phyloP scores from a whole-genome alignment of 1,140 invertebrate genomes.

The Rhopalosiphum maidis region DNA sequence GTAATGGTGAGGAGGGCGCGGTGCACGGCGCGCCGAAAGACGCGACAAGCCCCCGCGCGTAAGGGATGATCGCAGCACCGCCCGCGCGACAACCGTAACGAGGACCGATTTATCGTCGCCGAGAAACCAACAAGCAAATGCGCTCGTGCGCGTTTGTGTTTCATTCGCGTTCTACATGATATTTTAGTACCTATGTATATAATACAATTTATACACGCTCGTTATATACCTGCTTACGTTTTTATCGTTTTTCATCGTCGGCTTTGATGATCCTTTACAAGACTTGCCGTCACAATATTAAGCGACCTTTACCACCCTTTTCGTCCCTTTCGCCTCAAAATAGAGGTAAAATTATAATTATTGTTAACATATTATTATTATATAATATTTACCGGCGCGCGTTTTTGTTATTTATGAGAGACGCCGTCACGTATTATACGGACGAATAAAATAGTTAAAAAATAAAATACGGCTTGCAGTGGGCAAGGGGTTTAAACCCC shows the following conservation, averaged over 20 bases:
- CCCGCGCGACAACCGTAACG: conserved; percentile 38
- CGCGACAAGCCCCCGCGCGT: neutral
- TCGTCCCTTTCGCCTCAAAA: neutral
- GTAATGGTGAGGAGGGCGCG: neutral
- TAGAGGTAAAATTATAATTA: neutral
- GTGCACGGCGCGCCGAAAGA: neutral
- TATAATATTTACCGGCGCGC: neutral
- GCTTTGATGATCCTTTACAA: neutral
- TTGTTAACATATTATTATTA: neutral
- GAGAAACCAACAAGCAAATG: conserved; percentile 57
- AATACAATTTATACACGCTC: neutral
- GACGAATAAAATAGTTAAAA: neutral
- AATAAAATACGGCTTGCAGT: neutral
- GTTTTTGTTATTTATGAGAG: neutral
- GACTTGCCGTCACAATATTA: neutral
- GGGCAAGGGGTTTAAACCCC: too few species aligned
- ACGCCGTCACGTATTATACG: neutral
- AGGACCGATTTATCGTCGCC: conserved; percentile 56
- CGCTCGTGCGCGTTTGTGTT: neutral
- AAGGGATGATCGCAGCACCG: neutral
- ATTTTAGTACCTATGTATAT: neutral
- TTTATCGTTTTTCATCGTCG: neutral
- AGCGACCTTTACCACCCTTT: neutral
- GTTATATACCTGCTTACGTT: neutral
- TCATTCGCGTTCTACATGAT: neutral